Conservation (phyloP, 1,140 invertebrate species). For the Chrysoperla carnea region DNA sequence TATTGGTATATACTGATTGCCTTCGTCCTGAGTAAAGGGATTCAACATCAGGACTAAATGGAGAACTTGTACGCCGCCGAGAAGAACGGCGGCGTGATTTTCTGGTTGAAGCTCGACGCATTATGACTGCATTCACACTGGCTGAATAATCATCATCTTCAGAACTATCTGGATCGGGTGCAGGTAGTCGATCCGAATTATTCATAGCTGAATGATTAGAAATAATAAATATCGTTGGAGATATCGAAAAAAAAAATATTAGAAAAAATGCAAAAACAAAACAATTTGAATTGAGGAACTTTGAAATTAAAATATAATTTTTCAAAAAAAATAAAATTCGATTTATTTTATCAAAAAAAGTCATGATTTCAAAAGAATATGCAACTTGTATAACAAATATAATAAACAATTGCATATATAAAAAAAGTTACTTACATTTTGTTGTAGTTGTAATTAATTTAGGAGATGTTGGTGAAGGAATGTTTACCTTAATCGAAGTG, state of each 20-base stretch:
- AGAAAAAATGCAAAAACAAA: too few relatives aligned
- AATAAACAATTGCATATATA: not conserved
- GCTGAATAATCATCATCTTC: conserved; percentile 67
- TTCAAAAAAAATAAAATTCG: too few relatives aligned
- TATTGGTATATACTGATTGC: conserved; percentile 66
- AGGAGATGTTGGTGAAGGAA: conserved; percentile 19
- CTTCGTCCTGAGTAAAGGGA: conserved; percentile 24
- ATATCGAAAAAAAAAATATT: too few relatives aligned
- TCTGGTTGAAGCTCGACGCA: conserved; percentile 45
- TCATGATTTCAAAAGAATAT: not conserved
- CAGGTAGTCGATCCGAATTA: too few relatives aligned
- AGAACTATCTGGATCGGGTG: conserved; percentile 21
- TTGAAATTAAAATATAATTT: too few relatives aligned
- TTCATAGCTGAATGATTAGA: too few relatives aligned
- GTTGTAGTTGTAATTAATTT: not conserved
- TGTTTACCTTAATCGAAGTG: conserved; percentile 13
- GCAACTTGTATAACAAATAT: conserved; percentile 1
- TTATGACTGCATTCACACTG: conserved; percentile 63
- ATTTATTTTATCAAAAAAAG: too few relatives aligned
- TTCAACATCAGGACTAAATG: conserved; percentile 37
- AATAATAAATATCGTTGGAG: too few relatives aligned
- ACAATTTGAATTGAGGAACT: too few relatives aligned
- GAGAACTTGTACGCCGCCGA: conserved; percentile 48
- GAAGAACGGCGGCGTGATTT: conserved; percentile 36
- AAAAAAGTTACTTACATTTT: too few relatives aligned